Evolutionary conservation across 1,140 invertebrate species (phyloP).

Genomic region (Bombus terrestris): DNA sequence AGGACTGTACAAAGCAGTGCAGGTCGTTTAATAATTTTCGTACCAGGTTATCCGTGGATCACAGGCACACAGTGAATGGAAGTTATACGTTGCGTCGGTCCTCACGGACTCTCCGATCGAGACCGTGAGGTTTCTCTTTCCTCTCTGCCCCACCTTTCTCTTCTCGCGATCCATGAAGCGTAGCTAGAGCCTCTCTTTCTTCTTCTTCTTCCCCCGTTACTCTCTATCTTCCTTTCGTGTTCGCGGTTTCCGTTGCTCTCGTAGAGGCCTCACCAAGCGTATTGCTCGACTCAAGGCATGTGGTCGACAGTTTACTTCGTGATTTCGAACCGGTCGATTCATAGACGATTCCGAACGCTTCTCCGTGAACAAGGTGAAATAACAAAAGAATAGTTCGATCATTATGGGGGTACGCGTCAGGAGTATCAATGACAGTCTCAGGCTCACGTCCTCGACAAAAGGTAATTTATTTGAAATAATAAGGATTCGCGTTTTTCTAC

Average conservation of each 20-base stretch:
- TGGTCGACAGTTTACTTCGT: slow-evolving; percentile 64
- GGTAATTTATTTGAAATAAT: slow-evolving; percentile 34
- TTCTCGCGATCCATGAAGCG: slow-evolving; percentile 26
- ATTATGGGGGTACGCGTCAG: slow-evolving; percentile 29
- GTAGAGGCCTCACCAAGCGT: slow-evolving; percentile 47
- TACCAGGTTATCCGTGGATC: slow-evolving; percentile 52
- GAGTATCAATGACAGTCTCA: slow-evolving; percentile 32
- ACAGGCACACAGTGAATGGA: slow-evolving; percentile 46
- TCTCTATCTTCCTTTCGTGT: not conserved
- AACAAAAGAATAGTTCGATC: not conserved
- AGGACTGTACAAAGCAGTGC: slow-evolving; percentile 50
- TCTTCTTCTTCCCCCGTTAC: slow-evolving; percentile 11
- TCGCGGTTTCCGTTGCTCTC: slow-evolving; percentile 44
- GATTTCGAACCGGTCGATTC: slow-evolving; percentile 54
- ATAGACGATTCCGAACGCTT: not conserved
- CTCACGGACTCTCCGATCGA: slow-evolving; percentile 30
- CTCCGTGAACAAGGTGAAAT: not conserved
- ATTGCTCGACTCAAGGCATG: slow-evolving; percentile 52
- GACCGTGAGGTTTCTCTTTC: slow-evolving; percentile 56
- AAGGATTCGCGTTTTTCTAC: not conserved
- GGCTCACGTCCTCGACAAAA: slow-evolving; percentile 1
- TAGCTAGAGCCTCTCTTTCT: slow-evolving; percentile 28
- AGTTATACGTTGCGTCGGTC: slow-evolving; percentile 43
- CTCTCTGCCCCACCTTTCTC: slow-evolving; percentile 22
- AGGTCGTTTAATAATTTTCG: slow-evolving; percentile 44